Evolutionary conservation across 64 coral and sea anemone species (phyloP).

Genomic region (Stichodactyla helianthus): DNA sequence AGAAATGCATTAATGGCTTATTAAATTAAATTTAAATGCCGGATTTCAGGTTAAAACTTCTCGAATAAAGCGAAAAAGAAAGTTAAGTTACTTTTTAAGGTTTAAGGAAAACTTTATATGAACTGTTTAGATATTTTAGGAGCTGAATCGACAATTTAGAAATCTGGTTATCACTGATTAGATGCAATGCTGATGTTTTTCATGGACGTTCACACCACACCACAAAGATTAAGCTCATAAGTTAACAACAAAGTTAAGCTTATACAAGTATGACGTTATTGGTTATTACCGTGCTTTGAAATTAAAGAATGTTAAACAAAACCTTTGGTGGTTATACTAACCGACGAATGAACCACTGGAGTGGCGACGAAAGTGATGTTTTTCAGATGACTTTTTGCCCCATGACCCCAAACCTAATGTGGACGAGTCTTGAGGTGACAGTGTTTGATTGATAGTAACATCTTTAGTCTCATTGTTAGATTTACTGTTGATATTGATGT

Average conservation of each 20-base stretch:
- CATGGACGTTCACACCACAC: not conserved
- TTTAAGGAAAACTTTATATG: not conserved
- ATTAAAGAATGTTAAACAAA: not conserved
- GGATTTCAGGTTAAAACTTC: not conserved
- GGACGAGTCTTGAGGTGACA: constrained; percentile 70
- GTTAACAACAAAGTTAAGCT: constrained; percentile 19
- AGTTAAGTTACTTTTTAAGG: not conserved
- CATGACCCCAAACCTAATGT: constrained; percentile 62
- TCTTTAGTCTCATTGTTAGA: constrained; percentile 6
- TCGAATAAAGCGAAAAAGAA: not conserved
- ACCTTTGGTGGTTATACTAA: constrained; percentile 55
- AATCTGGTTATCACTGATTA: constrained; percentile 1
- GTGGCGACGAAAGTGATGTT: constrained; percentile 91
- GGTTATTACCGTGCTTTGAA: not conserved
- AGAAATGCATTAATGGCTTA: not conserved
- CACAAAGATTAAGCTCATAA: constrained; percentile 3
- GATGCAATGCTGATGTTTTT: not conserved
- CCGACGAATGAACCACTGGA: constrained; percentile 96
- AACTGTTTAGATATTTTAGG: constrained; percentile 8
- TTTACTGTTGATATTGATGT: constrained; percentile 11
- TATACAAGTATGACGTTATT: not conserved
- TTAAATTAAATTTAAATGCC: not conserved
- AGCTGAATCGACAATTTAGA: not conserved
- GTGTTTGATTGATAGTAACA: constrained; percentile 53
- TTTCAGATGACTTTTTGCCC: constrained; percentile 90